Conservation (phyloP, 2,113 vertebrate species). For the Archilochus colubris region DNA sequence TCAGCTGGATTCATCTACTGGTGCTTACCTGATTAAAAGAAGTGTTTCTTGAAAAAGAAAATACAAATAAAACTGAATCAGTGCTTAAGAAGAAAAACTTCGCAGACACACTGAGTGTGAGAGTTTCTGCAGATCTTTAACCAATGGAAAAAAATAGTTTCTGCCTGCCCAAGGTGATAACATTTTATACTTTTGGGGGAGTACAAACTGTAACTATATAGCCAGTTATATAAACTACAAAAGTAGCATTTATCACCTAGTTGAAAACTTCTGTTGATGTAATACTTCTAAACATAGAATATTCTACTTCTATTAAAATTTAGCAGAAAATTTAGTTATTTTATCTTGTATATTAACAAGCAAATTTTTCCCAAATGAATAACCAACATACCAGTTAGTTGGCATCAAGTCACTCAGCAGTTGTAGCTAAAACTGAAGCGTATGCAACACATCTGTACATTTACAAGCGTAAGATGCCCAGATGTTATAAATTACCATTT, state of each 20-base stretch:
- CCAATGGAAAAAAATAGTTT: not conserved
- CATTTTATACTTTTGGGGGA: not conserved
- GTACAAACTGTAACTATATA: not conserved
- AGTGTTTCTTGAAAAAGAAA: not conserved
- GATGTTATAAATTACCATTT: constrained; percentile 64
- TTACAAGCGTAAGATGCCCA: constrained; percentile 40
- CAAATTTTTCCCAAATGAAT: constrained; percentile 13
- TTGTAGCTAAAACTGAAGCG: not conserved
- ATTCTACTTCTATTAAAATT: not conserved
- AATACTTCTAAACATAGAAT: not conserved
- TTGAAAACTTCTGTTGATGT: not conserved
- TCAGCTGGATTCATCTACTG: not conserved
- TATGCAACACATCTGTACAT: constrained; percentile 26
- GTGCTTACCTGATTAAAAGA: not conserved
- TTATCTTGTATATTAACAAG: not conserved
- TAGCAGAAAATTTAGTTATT: not conserved
- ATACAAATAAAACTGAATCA: not conserved
- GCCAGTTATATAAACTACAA: not conserved
- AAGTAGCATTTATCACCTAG: not conserved
- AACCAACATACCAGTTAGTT: not conserved
- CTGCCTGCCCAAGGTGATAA: not conserved
- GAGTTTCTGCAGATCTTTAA: not conserved
- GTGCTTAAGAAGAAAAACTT: not conserved
- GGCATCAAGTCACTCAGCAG: constrained; percentile 9
- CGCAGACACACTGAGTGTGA: not conserved